Evolutionary conservation across 2,797 vertebrate genomes (phyloP), one percentile per base, ranked within the genome.

Genomic region (Oreochromis mossambicus): DNA sequence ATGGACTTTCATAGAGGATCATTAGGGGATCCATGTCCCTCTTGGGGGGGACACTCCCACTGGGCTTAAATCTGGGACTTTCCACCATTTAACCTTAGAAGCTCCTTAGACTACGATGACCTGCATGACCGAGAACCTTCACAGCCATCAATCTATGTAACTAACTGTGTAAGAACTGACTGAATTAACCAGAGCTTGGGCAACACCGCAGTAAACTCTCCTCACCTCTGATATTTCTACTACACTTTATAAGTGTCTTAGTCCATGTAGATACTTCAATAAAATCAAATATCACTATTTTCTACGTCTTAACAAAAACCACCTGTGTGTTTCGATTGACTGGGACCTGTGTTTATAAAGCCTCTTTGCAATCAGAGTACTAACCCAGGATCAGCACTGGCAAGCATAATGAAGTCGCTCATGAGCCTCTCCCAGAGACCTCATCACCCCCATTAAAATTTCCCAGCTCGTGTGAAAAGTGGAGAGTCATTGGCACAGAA

Each of bases 191-290:
- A 77, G 91, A 92, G 81, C 89, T 85, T 70, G 87, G 83, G 87
- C 84, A 83, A 83, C 89, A 93, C 90, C 21, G 92, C 94, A 91
- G 94, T 95, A 94, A 91, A 90, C 86, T 77, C 78, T 94, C 89
- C 90, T 95, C 94, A 95, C 94, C 93, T 93, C 86, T 92, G 88
- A 92, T 96, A 90, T 94, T 93, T 95, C 92, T 94, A 91, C 90
- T 93, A 95, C 92, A 94, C 89, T 96, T 96, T 94, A 95, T 96
- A 96, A 94, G 92, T 91, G 93, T 94, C 84, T 90, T 95, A 88
- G 82, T 94, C 87, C 48, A 86, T 94, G 94, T 95, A 95, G 92
- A 93, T 92, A 94, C 92, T 95, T 95, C 92, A 95, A 93, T 95
- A 86, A 95, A 96, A 94, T 83, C 91, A 94, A 94, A 91, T 50